A percentile compares a stretch with the other conserved stretches of the same genome.
Conservation (phyloP, 2,888 invertebrate species). For the Tipula helvola region DNA sequence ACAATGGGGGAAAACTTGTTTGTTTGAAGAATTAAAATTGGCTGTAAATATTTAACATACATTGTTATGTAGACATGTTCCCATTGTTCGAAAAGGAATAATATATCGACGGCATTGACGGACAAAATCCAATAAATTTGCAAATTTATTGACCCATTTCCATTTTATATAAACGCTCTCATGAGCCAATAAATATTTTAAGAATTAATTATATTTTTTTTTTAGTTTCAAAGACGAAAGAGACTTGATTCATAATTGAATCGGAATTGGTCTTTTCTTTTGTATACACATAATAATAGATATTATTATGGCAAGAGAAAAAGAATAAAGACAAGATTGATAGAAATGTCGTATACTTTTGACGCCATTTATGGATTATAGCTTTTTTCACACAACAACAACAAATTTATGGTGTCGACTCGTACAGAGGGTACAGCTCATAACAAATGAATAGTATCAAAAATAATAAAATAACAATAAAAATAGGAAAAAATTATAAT, state of each 20-base stretch:
- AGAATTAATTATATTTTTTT: not conserved
- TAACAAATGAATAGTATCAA: not conserved
- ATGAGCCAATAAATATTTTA: not conserved
- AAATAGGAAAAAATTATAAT: not conserved
- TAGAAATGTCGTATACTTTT: not conserved
- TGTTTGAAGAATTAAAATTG: not conserved
- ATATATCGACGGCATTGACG: not conserved
- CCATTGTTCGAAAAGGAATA: not conserved
- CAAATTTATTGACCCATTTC: not conserved
- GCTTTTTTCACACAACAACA: not conserved
- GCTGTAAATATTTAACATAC: not conserved
- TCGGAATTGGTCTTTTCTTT: not conserved
- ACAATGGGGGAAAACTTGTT: not conserved
- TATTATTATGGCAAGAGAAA: not conserved
- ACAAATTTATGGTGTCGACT: not conserved
- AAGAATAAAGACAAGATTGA: not conserved
- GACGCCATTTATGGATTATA: not conserved
- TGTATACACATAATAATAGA: not conserved
- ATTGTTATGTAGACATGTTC: not conserved
- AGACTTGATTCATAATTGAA: not conserved
- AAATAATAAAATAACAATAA: not conserved
- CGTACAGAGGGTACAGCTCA: no score
- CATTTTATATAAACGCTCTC: not conserved
- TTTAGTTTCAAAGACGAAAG: not conserved
- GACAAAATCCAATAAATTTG: not conserved